Conservation (phyloP, 2,113 vertebrate species). For the Burhinus oedicnemus region DNA sequence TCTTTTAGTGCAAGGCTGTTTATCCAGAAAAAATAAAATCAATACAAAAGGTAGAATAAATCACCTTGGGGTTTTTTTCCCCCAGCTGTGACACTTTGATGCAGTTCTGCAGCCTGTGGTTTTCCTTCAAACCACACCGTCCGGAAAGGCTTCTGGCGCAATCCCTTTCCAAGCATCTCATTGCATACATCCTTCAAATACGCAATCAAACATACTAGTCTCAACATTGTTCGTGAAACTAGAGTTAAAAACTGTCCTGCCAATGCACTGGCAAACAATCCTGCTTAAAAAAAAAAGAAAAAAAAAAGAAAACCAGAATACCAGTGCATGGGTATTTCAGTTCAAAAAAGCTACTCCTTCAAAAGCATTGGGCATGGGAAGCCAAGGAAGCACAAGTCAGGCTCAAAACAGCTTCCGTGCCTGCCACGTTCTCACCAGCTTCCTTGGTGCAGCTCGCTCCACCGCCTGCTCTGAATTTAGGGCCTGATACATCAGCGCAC, state of each 20-base stretch:
- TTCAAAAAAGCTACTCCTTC: background rate
- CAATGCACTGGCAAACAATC: background rate
- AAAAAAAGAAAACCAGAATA: background rate
- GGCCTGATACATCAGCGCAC: background rate
- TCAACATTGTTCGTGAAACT: background rate
- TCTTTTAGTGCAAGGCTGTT: background rate
- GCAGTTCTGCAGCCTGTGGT: background rate
- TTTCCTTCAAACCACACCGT: background rate
- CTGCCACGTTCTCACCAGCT: fast-evolving
- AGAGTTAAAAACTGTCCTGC: background rate
- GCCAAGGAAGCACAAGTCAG: background rate
- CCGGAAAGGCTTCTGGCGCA: background rate
- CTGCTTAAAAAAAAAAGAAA: background rate
- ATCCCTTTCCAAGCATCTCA: background rate
- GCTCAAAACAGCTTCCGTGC: background rate
- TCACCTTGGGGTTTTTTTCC: background rate
- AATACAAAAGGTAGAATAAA: background rate
- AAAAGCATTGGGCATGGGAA: background rate
- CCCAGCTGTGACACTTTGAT: background rate
- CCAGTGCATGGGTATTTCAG: background rate
- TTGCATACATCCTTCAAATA: background rate
- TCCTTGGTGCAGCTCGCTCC: background rate
- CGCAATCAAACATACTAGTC: background rate
- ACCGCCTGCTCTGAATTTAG: background rate
- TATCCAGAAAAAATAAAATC: background rate